Conservation (phyloP, 2,888 invertebrate genomes). For the Timandra comae region DNA sequence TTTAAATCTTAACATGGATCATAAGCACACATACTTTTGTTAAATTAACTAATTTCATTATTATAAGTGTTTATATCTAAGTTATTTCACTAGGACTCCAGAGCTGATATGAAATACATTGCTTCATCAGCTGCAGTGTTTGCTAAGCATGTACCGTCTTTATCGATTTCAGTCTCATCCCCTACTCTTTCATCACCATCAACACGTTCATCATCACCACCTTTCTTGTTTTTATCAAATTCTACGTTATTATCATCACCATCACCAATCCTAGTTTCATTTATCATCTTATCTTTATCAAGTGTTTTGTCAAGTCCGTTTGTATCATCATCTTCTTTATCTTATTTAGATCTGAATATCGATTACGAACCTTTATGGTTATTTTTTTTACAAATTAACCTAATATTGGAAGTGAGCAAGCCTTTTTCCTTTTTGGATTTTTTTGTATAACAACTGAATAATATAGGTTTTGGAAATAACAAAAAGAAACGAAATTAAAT, state of each 20-base stretch:
- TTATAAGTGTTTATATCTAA: constrained; percentile 24
- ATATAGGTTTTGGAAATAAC: background rate
- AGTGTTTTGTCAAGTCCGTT: background rate
- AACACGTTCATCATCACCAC: constrained; percentile 11
- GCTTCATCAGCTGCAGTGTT: constrained; percentile 35
- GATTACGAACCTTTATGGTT: constrained; percentile 22
- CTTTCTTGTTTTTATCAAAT: constrained; percentile 16
- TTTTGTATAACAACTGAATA: constrained; percentile 33
- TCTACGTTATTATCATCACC: constrained; percentile 8
- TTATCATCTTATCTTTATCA: background rate
- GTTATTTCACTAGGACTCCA: constrained; percentile 23
- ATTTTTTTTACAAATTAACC: constrained; percentile 9
- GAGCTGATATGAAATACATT: constrained; percentile 40
- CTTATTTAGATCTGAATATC: constrained; percentile 6
- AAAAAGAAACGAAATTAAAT: too few relatives aligned
- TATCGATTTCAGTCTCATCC: constrained; percentile 41
- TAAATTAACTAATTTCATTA: constrained; percentile 45
- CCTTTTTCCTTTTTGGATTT: constrained; percentile 32
- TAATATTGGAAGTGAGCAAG: constrained; percentile 56
- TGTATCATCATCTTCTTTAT: background rate
- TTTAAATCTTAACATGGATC: constrained; percentile 46
- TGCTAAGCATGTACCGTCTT: constrained; percentile 36
- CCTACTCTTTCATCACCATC: constrained; percentile 26
- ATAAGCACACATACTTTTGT: constrained; percentile 65
- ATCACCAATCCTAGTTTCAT: constrained; percentile 3